phyloP scores from a whole-genome alignment of 1,140 invertebrate species.

The Sipha flava region DNA sequence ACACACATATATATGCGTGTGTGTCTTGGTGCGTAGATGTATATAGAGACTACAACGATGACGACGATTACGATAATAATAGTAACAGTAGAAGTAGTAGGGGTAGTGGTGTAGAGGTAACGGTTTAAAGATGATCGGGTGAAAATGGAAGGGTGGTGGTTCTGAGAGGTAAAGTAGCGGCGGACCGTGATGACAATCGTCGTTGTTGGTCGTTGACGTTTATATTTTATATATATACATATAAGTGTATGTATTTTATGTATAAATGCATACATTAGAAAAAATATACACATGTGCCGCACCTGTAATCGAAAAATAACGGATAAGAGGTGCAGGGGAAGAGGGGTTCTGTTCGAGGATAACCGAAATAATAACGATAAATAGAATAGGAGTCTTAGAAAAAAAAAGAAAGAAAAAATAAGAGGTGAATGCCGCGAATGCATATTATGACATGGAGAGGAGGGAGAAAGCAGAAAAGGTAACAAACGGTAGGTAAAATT shows the following conservation, averaged over 20 bases:
- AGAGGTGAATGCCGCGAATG: too few relatives aligned
- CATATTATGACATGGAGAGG: too few relatives aligned
- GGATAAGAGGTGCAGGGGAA: neutral
- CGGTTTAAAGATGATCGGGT: neutral
- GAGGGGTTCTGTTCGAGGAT: neutral
- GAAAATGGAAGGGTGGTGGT: neutral
- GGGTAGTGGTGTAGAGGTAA: neutral
- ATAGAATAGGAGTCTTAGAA: neutral
- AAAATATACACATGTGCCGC: neutral
- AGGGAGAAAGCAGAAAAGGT: too few relatives aligned
- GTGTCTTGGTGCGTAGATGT: neutral
- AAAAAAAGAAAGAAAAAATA: too few relatives aligned
- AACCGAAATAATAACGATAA: neutral
- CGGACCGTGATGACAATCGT: neutral
- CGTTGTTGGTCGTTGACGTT: neutral
- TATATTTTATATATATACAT: neutral
- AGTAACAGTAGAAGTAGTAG: too few relatives aligned
- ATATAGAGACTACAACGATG: neutral
- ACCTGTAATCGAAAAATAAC: neutral
- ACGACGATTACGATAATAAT: conserved; percentile 1
- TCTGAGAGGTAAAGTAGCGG: neutral
- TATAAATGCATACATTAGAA: neutral
- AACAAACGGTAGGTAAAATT: too few relatives aligned
- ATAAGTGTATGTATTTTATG: neutral
- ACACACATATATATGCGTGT: neutral